These are phyloP conservation scores for Saccostrea glomerata DNA, from an alignment of 1,140 invertebrate species.

Conservation along the genomic window DNA sequence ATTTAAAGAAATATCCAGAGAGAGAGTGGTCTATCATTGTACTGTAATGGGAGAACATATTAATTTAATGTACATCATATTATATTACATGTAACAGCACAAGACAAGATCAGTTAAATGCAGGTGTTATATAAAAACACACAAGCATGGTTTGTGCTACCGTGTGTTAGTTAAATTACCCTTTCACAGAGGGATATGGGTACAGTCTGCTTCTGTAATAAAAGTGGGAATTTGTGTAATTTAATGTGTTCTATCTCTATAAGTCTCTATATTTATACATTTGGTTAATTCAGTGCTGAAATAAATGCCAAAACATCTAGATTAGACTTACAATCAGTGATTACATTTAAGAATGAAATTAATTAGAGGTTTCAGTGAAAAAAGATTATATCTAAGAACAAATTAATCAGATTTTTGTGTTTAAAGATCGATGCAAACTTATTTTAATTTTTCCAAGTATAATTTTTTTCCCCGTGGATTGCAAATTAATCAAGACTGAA, in stretches of 20 bases:
- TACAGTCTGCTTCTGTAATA: slow-evolving; percentile 41
- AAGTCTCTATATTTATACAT: not conserved
- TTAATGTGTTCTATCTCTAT: slow-evolving; percentile 21
- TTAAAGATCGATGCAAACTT: not conserved
- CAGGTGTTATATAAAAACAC: slow-evolving; percentile 12
- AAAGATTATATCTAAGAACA: not conserved
- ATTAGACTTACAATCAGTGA: too few species aligned
- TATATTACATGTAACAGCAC: too few species aligned
- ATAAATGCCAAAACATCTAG: too few species aligned
- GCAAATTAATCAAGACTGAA: too few species aligned
- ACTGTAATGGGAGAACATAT: too few species aligned
- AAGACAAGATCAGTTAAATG: not conserved
- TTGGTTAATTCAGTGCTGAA: not conserved
- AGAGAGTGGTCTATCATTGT: too few species aligned
- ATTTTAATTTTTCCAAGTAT: not conserved
- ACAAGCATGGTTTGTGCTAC: not conserved
- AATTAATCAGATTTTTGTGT: not conserved
- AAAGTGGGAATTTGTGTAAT: slow-evolving; percentile 35
- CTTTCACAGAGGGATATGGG: slow-evolving; percentile 41
- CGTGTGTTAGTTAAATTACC: slow-evolving; percentile 39
- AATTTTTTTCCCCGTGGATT: not conserved
- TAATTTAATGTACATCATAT: too few species aligned
- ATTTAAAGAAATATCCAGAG: too few species aligned
- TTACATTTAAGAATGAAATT: too few species aligned
- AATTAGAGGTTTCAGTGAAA: too few species aligned